Evolutionary conservation across 2,888 invertebrate genomes (phyloP), one percentile per base, ranked within the genome.

Genomic region (Papilio demoleus): DNA sequence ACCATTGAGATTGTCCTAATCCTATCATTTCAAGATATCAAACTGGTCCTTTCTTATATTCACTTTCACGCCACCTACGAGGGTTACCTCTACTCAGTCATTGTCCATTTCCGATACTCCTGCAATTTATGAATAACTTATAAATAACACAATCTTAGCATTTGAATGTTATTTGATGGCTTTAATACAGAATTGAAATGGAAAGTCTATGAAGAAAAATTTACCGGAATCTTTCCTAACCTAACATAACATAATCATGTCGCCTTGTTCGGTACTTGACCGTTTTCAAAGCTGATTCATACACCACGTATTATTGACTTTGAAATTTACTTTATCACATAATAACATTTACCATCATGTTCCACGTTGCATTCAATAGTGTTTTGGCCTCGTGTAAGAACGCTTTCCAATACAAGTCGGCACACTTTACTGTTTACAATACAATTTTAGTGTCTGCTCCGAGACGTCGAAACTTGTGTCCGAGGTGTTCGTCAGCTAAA

Each of bases 61-160:
- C 82, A 79, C 86, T 87, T 85, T 87, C 86, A 76, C 77, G 75
- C 79, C 83, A 79, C 88, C 88, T 82, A 88, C 89, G 81, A 80
- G 66, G 75, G 82, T 83, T 78, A 81, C 79, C 82, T 84, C 85
- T 83, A 82, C 83, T 79, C 76, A 77, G 75, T 78, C 79, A 79
- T 76, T 75, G 71, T 77, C 58, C 8, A 53, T 64, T 64, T 53
- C n/a, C 17, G 14, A 34, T 36, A 19, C 4, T 19, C 17, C 19
- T 17, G 22, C 19, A 34, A 24, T 61, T 42, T 31, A 58, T 19
- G 36, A 11, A 9, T 31, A 17, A 11, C 11, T 4, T 58, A 11
- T 34, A 19, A 58, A 31, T 17, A 34, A 1, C 19, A 31, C n/a
- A n/a, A n/a, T n/a, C n/a, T n/a, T n/a, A n/a, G n/a, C n/a, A n/a